These are phyloP conservation scores for Arbacia lixula DNA, from an alignment of 53 echinoderm and acorn worm species.

Conservation along the genomic window DNA sequence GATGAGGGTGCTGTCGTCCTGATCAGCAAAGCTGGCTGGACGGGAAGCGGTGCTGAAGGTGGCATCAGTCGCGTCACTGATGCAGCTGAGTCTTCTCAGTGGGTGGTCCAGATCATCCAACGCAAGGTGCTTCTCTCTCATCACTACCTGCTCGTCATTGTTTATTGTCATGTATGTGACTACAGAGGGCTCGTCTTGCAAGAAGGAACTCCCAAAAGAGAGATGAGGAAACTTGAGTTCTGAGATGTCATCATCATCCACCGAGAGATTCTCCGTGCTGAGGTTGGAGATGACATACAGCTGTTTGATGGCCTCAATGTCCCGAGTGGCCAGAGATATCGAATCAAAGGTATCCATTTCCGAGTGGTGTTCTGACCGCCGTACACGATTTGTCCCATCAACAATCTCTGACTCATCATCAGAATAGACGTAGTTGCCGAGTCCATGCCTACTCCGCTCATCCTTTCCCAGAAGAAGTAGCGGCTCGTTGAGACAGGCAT, in stretches of 20 bases:
- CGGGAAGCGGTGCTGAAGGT: slow-evolving; percentile 94
- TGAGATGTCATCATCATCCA: slow-evolving; percentile 82
- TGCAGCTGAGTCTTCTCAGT: slow-evolving; percentile 87
- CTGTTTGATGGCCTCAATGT: slow-evolving; percentile 93
- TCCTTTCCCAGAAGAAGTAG: slow-evolving; percentile 74
- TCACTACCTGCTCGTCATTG: slow-evolving; percentile 92
- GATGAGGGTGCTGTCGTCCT: slow-evolving; percentile 74
- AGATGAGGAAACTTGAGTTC: slow-evolving; percentile 77
- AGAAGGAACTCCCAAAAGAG: slow-evolving; percentile 58
- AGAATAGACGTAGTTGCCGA: slow-evolving; percentile 95
- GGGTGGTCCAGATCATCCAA: slow-evolving; percentile 92
- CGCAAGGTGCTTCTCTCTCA: slow-evolving; percentile 95
- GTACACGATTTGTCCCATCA: slow-evolving; percentile 71
- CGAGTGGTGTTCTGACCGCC: slow-evolving; percentile 60
- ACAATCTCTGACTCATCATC: slow-evolving; percentile 96
- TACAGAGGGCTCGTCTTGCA: slow-evolving; percentile 86
- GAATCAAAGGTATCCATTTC: slow-evolving; percentile 83
- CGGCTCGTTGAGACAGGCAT: slow-evolving; percentile 86
- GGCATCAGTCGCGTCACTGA: slow-evolving; percentile 97
- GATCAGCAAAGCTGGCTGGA: slow-evolving; percentile 86
- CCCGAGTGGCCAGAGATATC: slow-evolving; percentile 76
- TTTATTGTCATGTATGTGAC: slow-evolving; percentile 98
- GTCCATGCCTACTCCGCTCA: slow-evolving; percentile 71
- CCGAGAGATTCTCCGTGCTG: slow-evolving; percentile 78
- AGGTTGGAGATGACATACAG: slow-evolving; percentile 94